Base-by-base conservation (phyloP, 2,888 invertebrate genomes). In the Calliphora vomitoria region DNA sequence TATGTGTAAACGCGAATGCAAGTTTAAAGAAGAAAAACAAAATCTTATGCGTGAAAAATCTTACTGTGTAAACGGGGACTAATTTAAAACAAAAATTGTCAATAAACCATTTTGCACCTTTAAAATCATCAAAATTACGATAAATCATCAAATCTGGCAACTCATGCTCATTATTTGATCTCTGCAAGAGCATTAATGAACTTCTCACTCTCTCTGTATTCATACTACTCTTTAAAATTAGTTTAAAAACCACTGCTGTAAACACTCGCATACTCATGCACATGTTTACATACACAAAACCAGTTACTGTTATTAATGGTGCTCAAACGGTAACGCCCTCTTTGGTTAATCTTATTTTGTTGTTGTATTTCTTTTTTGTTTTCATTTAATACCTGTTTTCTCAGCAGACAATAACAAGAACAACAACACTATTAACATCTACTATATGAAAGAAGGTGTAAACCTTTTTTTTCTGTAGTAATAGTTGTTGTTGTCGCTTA, bases 271-370 rank as follows among this genome's bases (percentile, higher is more conserved):
- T 41, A 66, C 8, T 44, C 10, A 11, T 18, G 18, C 10, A 35
- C 15, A 41, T 15, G 10, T 25, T 31, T 4, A 11, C 25, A 47
- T 38, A 25, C 53, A 62, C 8, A 18, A 78, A 92, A 91, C 92
- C 90, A 92, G 92, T 92, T 91, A 90, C 87, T 69, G 15, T 87
- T 78, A 74, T 47, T 88, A 80, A 86, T 88, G 85, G 87, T 68
- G 69, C 11, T 83, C 15, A 74, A 64, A 18, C 74, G 86, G 87
- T 78, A 72, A 90, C 91, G 91, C 91, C 92, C 90, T 83, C 89
- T 91, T 55, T 20, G 15, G 8, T 25, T 55, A 11, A 44, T 55
- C 13, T 78, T 6, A 38, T 0, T 55, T 66, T 78, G 20, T 44
- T 72, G 10, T 66, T 10, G 50, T 25, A 31, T 4, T 35, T 44